Base-by-base conservation (phyloP, 2,888 invertebrate genomes). In the Helobdella robusta region DNA sequence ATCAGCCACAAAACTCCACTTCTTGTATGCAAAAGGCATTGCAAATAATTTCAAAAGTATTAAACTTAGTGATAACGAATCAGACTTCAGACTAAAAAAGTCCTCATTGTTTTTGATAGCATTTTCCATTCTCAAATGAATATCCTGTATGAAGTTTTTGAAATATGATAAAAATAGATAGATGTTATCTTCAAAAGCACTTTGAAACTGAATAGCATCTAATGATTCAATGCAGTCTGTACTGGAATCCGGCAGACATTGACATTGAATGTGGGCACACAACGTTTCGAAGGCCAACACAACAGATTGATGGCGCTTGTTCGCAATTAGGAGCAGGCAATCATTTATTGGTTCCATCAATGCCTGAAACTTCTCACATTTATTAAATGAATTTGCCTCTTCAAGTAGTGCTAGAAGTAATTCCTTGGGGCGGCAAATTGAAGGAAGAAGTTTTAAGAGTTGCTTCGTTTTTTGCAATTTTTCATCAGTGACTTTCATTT, bases 401-500 rank as follows among this genome's bases (percentile, higher is more conserved):
- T 66, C 66, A 6, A 64, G 30, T 23, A 66, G 58, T 2, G 66
- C 66, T 15, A 66, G 20, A 23, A 66, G 30, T n/a, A 66, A 58
- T 44, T 66, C 66, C 28, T 66, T 66, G 4, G 58, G 59, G 20
- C 40, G 23, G 40, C 64, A 64, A 40, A 64, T n/a, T 15, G 58
- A 36, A 36, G 59, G 50, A n/a, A 65, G 46, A 32, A 23, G 20
- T 15, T 48, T 20, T 4, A 59, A 35, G 25, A 59, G n/a, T 28
- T 60, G 32, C 44, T 35, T 59, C 28, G 36, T 44, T 18, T 36
- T 48, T 40, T 23, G 15, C n/a, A 34, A 34, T 32, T 28, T 65
- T 60, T 48, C 50, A 6, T 44, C 35, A 34, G 30, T 32, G 2
- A 32, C 15, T 11, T 18, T 30, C 40, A 40, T 30, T n/a, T n/a